These are phyloP conservation scores for Peromyscus melanophrys DNA, from an alignment of 2,797 vertebrate species.

Conservation along the genomic window DNA sequence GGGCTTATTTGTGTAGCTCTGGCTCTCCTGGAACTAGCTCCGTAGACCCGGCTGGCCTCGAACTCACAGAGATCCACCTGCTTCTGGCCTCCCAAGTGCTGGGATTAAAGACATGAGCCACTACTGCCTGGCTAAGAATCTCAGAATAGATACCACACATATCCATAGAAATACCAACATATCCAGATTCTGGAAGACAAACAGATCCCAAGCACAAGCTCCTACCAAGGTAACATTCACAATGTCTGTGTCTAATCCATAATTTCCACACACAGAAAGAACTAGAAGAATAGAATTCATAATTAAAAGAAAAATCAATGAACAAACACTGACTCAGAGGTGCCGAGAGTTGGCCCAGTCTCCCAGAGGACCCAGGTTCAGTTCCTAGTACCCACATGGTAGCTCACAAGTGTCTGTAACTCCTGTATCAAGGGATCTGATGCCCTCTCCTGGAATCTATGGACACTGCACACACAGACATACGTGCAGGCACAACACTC, in stretches of 20 bases:
- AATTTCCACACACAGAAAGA: neutral
- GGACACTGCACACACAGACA: neutral
- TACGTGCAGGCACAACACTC: neutral
- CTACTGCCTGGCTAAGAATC: neutral
- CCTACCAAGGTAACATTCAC: conserved; percentile 19
- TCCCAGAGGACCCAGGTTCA: neutral
- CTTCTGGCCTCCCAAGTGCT: neutral
- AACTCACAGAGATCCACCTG: neutral
- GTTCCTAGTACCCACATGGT: neutral
- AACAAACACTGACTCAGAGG: conserved; percentile 34
- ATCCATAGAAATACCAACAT: conserved; percentile 17
- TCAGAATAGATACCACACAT: conserved; percentile 11
- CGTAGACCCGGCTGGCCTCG: neutral
- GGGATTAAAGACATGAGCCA: neutral
- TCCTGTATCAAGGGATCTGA: no score
- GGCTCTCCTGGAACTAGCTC: neutral
- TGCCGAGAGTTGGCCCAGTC: neutral
- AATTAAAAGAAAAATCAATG: conserved; percentile 27
- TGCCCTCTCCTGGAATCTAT: no score
- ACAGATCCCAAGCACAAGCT: neutral
- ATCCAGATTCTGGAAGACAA: neutral
- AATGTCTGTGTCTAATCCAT: neutral
- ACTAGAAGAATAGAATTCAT: conserved; percentile 25
- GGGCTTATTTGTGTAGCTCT: neutral
- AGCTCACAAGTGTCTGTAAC: neutral